Percentiles rank a stretch among this genome's conserved stretches.
Conservation (phyloP, 2,113 vertebrate genomes). For the Megaleporinus macrocephalus region DNA sequence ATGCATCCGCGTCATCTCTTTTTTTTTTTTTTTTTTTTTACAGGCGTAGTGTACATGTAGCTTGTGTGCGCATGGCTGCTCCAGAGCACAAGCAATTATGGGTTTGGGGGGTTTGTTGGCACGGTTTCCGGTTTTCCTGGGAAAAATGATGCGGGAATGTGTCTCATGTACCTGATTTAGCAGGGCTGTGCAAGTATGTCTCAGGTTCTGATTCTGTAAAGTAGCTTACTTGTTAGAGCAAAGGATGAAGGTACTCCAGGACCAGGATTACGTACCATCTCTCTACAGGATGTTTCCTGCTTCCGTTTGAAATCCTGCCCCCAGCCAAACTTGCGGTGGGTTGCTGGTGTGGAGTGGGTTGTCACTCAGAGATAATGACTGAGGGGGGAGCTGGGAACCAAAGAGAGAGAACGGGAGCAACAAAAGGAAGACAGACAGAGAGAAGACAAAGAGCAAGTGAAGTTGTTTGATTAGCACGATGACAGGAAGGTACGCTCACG, state of each 20-base stretch:
- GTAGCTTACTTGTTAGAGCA: no score
- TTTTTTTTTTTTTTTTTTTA: no score
- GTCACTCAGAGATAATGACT: conserved; percentile 55
- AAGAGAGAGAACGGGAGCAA: conserved; percentile 8
- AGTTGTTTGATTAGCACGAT: conserved; percentile 70
- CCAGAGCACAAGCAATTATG: no score
- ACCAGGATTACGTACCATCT: conserved; percentile 29
- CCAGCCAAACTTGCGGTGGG: conserved; percentile 31
- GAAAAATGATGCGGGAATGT: no score
- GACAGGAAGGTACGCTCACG: conserved; percentile 68
- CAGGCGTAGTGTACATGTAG: no score
- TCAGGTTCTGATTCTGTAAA: no score
- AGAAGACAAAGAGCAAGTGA: conserved; percentile 56
- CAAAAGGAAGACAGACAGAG: conserved; percentile 42
- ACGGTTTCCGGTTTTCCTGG: no score
- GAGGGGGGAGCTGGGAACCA: conserved; percentile 60
- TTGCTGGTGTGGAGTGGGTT: conserved; percentile 55
- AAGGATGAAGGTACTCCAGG: neutral
- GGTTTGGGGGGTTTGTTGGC: no score
- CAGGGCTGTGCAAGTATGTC: no score
- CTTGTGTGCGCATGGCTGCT: no score
- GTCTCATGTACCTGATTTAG: no score
- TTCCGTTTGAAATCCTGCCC: conserved; percentile 74
- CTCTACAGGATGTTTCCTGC: conserved; percentile 65
- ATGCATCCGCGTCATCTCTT: no score